Percentiles rank a stretch among this genome's conserved stretches.
Conservation (phyloP, 1,140 invertebrate species). For the Nautilus pompilius region DNA sequence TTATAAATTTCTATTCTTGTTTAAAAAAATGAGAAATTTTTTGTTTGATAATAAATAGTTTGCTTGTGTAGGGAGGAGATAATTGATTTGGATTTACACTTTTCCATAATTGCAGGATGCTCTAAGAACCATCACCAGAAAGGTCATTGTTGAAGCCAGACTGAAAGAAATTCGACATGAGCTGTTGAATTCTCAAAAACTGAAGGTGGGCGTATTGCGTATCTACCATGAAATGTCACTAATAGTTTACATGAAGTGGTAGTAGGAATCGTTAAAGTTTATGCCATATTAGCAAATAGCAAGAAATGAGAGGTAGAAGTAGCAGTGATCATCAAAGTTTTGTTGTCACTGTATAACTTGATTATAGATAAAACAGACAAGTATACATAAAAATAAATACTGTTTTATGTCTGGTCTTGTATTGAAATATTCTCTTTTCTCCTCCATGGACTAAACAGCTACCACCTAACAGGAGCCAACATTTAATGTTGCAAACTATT, state of each 20-base stretch:
- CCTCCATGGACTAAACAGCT: no score
- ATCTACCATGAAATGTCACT: neutral
- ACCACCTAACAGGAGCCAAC: no score
- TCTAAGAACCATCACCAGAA: conserved; percentile 86
- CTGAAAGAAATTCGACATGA: conserved; percentile 95
- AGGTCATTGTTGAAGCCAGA: conserved; percentile 87
- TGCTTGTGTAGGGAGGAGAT: no score
- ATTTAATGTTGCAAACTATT: no score
- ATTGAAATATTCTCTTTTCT: no score
- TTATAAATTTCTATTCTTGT: neutral
- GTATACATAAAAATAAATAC: neutral
- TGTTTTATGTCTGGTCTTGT: no score
- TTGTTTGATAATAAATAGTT: neutral
- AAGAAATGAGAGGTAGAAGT: neutral
- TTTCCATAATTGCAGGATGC: conserved; percentile 66
- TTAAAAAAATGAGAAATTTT: neutral
- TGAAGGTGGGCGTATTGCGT: conserved; percentile 68
- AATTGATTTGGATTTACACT: neutral
- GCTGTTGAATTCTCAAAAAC: conserved; percentile 86
- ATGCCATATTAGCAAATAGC: no score
- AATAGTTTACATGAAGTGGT: neutral
- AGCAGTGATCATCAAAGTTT: neutral
- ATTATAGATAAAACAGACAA: neutral
- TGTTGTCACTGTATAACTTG: neutral
- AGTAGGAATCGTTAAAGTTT: neutral